Base-by-base conservation (phyloP, 2,113 vertebrate species). In the Salvator merianae region DNA sequence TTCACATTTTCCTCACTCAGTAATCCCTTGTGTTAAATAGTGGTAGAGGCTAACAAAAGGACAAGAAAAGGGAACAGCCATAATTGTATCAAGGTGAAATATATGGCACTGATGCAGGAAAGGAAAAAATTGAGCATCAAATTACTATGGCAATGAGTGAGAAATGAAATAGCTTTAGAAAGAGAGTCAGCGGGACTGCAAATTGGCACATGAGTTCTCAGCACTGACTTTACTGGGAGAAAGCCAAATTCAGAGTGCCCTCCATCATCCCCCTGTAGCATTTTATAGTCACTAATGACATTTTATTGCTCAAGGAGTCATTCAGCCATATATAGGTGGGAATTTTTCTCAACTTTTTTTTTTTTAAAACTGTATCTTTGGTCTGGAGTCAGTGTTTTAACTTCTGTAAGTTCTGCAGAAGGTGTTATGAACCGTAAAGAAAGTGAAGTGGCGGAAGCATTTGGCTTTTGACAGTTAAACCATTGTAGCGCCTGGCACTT, bases 351-450 rank as follows among this genome's bases (percentile, higher is more conserved):
- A 28, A 78, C 66, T 70, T 47, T 47, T 78, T 84, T 84, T 82
- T 47, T 47, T 47, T 47, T 47, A 59, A 59, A 55, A 59, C 80
- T 82, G 40, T 86, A 86, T 77, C 53, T 76, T 36, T 82, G 68
- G 32, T 82, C 40, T 86, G 70, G 71, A 68, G 70, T 34, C 74
- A 85, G 72, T 43, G 70, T 73, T 85, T 85, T 74, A 66, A 70
- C 77, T 80, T 74, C 84, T 86, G 71, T 62, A 78, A 70, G 38
- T 82, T 72, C 40, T 77, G 74, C 53, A 85, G 80, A 86, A 86
- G 74, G 74, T 53, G 30, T n/a, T 81, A 89, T 73, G 84, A 82
- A 65, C 84, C 81, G 79, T 86, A 86, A 77, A 86, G 26, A 53
- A 82, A 73, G 12, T 36, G 38, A 70, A 74, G 69, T 34, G 79